Evolutionary conservation across 2,797 vertebrate genomes (phyloP).

Genomic region (Silurus aristotelis): DNA sequence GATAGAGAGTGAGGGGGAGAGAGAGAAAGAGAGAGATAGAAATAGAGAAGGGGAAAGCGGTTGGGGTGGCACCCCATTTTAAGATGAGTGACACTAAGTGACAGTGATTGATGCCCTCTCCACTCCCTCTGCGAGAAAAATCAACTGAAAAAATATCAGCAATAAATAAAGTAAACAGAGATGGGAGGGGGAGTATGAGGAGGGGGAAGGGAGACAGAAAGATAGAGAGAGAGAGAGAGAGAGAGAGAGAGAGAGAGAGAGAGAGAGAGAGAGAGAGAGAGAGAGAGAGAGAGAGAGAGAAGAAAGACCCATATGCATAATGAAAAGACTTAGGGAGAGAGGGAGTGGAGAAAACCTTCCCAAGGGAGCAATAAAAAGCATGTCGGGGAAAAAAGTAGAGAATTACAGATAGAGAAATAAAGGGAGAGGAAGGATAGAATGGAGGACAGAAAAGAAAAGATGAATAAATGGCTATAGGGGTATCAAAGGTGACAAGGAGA

Average conservation of each 20-base stretch:
- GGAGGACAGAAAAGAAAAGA: conserved; percentile 12
- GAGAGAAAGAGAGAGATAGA: conserved; percentile 22
- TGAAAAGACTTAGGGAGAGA: conserved; percentile 53
- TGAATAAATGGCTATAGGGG: conserved; percentile 28
- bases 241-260: conserved; percentile 17
- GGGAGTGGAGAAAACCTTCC: conserved; percentile 58
- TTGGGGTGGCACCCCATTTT: conserved; percentile 38
- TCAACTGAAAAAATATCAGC: conserved; percentile 66
- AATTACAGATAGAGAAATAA: conserved; percentile 12
- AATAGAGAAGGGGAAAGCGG: background rate
- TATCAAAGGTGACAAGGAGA: conserved; percentile 25
- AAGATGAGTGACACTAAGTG: conserved; percentile 68
- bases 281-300: conserved; percentile 56
- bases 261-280: conserved; percentile 24
- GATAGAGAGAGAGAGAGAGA: conserved; percentile 41
- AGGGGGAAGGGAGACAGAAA: conserved; percentile 17
- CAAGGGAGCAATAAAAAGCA: conserved; percentile 65
- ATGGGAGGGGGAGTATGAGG: conserved; percentile 9
- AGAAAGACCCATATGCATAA: conserved; percentile 48
- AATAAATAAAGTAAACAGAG: conserved; percentile 63
- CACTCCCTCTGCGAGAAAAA: conserved; percentile 53
- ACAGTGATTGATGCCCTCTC: conserved; percentile 82
- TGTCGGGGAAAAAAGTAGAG: conserved; percentile 22
- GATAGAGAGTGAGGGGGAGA: conserved; percentile 20
- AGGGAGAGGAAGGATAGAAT: background rate